A percentile compares a stretch with the other conserved stretches of the same genome.
phyloP scores from a whole-genome alignment of 1,140 invertebrate species.

The Paraescarpia echinospica region DNA sequence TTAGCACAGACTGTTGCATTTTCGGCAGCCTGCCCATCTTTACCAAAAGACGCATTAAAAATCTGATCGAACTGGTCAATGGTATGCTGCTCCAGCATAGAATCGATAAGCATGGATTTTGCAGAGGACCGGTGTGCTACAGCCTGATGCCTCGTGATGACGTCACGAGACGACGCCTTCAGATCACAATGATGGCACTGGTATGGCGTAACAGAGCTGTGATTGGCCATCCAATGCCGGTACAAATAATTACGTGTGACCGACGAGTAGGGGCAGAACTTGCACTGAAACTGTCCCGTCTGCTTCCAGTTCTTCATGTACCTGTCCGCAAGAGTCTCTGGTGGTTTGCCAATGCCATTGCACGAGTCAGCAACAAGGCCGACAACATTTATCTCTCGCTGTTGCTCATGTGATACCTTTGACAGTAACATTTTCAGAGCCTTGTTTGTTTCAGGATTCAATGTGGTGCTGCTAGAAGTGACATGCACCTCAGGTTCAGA shows the following conservation, averaged over 20 bases:
- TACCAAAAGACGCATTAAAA: not conserved
- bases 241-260: constrained; percentile 13
- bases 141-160: not conserved
- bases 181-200: not conserved
- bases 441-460: not conserved
- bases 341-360: not conserved
- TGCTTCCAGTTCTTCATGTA: constrained; percentile 13
- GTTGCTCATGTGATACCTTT: not conserved
- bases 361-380: not conserved
- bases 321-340: not conserved
- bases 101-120: not conserved
- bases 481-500: not conserved
- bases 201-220: not conserved
- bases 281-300: constrained; percentile 4
- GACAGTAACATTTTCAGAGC: not conserved
- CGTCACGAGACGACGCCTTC: not conserved
- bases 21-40: not conserved
- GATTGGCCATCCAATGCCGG: constrained; percentile 10
- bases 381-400: not conserved
- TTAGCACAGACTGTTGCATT: not conserved
- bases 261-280: constrained; percentile 4
- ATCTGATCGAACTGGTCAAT: not conserved
- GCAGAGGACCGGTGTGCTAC: not conserved
- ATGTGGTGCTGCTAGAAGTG: not conserved
- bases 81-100: not conserved